phyloP scores from a whole-genome alignment of 1,140 invertebrate genomes.

The Leguminivora glycinivorella region DNA sequence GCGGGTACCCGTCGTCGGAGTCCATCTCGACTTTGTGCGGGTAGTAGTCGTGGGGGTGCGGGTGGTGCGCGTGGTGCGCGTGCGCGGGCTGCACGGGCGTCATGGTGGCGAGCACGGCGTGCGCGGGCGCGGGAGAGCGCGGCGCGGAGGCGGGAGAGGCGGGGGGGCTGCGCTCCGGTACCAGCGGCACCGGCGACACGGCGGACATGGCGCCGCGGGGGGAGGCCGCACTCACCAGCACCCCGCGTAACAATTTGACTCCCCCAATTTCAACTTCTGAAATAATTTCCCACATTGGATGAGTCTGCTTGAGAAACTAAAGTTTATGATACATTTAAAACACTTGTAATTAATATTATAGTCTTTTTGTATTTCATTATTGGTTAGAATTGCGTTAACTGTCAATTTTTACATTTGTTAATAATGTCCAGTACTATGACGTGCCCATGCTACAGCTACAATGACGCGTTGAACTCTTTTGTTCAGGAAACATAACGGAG shows the following conservation, averaged over 20 bases:
- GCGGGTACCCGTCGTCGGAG: constrained; percentile 76
- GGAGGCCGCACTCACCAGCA: constrained; percentile 51
- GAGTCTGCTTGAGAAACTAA: not conserved
- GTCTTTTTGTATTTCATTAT: constrained; percentile 25
- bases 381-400: not conserved
- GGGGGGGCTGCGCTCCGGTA: constrained; percentile 41
- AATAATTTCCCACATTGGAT: constrained; percentile 38
- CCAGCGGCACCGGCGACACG: constrained; percentile 42
- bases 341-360: constrained; percentile 25
- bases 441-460: not conserved
- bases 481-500: not conserved
- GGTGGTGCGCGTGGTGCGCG: constrained; percentile 85
- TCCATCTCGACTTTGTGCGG: constrained; percentile 79
- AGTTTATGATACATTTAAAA: not conserved
- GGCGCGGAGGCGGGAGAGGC: constrained; percentile 61
- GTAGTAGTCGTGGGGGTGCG: constrained; percentile 80
- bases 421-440: not conserved
- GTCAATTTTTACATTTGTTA: not conserved
- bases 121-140: constrained; percentile 80
- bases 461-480: constrained; percentile 26
- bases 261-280: constrained; percentile 58
- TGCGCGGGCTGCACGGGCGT: constrained; percentile 79
- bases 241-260: constrained; percentile 61
- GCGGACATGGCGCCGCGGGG: constrained; percentile 56
- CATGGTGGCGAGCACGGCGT: constrained; percentile 88